Conservation (phyloP, 2,797 vertebrate species). For the Fundulus diaphanus region DNA sequence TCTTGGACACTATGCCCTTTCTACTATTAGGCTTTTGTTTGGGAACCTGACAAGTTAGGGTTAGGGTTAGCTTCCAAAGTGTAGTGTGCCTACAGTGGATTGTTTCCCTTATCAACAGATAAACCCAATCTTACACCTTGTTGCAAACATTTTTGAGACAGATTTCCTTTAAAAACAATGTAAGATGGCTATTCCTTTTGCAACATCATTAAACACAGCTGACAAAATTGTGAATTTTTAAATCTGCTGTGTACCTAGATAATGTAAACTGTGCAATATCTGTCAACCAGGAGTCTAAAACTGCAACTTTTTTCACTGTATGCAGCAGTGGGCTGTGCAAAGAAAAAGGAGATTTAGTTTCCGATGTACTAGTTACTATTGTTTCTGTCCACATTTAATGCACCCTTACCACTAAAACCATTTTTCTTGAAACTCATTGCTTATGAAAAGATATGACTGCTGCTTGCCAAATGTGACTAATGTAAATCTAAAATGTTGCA, state of each 20-base stretch:
- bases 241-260: background rate
- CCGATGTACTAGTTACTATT: no score
- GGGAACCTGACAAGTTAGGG: background rate
- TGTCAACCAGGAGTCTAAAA: background rate
- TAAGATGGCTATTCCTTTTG: background rate
- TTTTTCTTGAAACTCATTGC: no score
- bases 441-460: no score
- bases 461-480: no score
- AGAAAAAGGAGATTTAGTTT: background rate
- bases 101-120: background rate
- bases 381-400: no score
- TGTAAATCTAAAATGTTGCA: no score
- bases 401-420: no score
- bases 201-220: background rate
- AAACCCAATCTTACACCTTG: background rate
- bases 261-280: background rate
- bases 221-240: background rate
- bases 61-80: background rate
- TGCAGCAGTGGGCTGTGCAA: background rate
- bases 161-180: background rate
- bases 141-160: background rate
- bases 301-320: background rate
- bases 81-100: background rate
- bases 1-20: background rate
- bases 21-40: background rate